Conservation (phyloP, 2,113 vertebrate genomes). For the Silurus asotus region DNA sequence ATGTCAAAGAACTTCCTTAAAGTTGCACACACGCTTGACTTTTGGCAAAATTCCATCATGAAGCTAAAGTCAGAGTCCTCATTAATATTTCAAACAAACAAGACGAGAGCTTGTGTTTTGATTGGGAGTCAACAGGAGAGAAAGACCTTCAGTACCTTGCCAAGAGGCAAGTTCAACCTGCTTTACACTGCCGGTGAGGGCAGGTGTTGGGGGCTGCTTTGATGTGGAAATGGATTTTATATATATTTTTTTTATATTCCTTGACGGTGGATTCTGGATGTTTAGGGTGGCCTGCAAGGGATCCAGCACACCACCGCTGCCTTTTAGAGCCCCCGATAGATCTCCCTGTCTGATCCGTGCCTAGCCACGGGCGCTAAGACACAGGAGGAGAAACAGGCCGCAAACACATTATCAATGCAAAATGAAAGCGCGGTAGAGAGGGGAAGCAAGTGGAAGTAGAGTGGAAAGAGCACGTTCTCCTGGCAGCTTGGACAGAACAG, state of each 20-base stretch:
- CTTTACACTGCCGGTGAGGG: constrained; percentile 63
- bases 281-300: constrained; percentile 69
- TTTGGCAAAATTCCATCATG: constrained; percentile 37
- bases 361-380: constrained; percentile 77
- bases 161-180: constrained; percentile 76
- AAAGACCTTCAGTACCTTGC: constrained; percentile 59
- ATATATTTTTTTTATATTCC: constrained; percentile 72
- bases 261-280: constrained; percentile 75
- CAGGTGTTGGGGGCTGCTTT: constrained; percentile 72
- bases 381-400: constrained; percentile 65
- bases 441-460: constrained; percentile 10
- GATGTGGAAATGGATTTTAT: constrained; percentile 81
- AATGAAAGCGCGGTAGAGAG: constrained; percentile 17
- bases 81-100: constrained; percentile 54
- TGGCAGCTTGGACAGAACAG: not conserved
- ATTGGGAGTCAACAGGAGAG: constrained; percentile 49
- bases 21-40: constrained; percentile 32
- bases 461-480: not conserved
- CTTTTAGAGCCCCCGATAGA: constrained; percentile 80
- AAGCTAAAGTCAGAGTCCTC: constrained; percentile 36
- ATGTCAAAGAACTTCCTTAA: constrained; percentile 45
- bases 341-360: constrained; percentile 77
- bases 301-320: constrained; percentile 61
- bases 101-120: constrained; percentile 39
- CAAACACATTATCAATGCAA: constrained; percentile 62